phyloP scores from a whole-genome alignment of 2,888 invertebrate species.

The Glaucopsyche alexis region DNA sequence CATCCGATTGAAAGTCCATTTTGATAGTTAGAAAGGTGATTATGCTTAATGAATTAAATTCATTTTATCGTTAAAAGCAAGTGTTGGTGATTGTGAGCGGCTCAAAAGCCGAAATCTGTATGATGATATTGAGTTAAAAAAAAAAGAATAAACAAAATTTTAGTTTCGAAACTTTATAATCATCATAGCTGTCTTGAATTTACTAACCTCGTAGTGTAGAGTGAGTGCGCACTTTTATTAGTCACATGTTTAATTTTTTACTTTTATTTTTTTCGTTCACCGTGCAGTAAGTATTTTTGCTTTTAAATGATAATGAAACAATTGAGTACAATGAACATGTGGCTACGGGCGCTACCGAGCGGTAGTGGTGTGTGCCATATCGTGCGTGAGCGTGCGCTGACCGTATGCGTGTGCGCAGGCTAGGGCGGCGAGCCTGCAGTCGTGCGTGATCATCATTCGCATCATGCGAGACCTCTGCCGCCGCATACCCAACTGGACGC shows the following conservation, averaged over 20 bases:
- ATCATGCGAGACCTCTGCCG: slow-evolving; percentile 97
- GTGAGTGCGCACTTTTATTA: slow-evolving; percentile 73
- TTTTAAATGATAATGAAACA: slow-evolving; percentile 38
- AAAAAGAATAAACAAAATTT: slow-evolving; percentile 40
- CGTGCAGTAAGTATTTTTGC: slow-evolving; percentile 39
- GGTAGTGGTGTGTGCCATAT: slow-evolving; percentile 21
- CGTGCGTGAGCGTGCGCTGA: slow-evolving; percentile 17
- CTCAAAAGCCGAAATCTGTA: slow-evolving; percentile 2
- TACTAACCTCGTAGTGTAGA: slow-evolving; percentile 33
- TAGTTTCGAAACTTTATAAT: not conserved
- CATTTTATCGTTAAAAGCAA: slow-evolving; percentile 1
- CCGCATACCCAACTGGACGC: slow-evolving; percentile 96
- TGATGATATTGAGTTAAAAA: slow-evolving; percentile 10
- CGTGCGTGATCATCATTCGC: slow-evolving; percentile 97
- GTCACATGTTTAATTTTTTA: slow-evolving; percentile 75
- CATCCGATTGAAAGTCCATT: slow-evolving; percentile 16
- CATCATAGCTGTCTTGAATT: slow-evolving; percentile 12
- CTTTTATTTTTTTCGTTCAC: slow-evolving; percentile 44
- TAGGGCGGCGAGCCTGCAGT: slow-evolving; percentile 96
- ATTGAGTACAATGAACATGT: slow-evolving; percentile 71
- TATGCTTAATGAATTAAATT: not conserved
- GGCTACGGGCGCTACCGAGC: slow-evolving; percentile 66
- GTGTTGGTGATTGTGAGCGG: slow-evolving; percentile 27
- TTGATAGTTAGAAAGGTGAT: slow-evolving; percentile 2
- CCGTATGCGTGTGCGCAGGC: slow-evolving; percentile 82